Conservation (phyloP, 2,113 vertebrate genomes). For the zebrafish (Danio rerio) region DNA sequence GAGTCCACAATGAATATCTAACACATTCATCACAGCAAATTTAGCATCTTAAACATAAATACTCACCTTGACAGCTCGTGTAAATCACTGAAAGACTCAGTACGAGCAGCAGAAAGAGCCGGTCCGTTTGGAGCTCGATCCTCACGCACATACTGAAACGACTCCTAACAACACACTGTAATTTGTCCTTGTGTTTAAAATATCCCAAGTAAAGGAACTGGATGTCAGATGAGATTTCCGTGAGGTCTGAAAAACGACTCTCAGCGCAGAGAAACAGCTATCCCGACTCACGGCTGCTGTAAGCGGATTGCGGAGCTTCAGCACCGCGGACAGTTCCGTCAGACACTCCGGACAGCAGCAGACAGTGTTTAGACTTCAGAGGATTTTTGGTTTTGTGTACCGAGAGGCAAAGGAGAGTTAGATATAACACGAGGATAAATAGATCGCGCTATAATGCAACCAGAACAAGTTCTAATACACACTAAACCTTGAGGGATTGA, state of each 20-base stretch:
- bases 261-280: no score
- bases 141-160: conserved; percentile 69
- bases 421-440: not conserved
- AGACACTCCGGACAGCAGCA: conserved; percentile 21
- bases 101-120: conserved; percentile 63
- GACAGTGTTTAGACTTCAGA: no score
- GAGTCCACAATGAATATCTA: not conserved
- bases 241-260: not conserved
- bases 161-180: conserved; percentile 53
- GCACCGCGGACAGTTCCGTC: conserved; percentile 89
- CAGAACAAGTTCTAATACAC: conserved; percentile 6
- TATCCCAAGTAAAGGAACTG: conserved; percentile 60
- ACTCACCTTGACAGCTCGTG: conserved; percentile 73
- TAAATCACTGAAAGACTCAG: conserved; percentile 58
- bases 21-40: not conserved
- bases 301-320: conserved; percentile 60
- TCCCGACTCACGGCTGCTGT: no score
- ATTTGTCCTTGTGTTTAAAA: conserved; percentile 67
- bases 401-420: not conserved
- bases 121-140: conserved; percentile 54
- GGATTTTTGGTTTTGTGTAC: not conserved
- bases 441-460: not conserved
- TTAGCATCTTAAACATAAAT: conserved; percentile 26
- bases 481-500: not conserved
- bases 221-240: conserved; percentile 18